Percentiles rank a stretch among this genome's conserved stretches.
Conservation (phyloP, 2,888 invertebrate genomes). For the Latrodectus elegans region DNA sequence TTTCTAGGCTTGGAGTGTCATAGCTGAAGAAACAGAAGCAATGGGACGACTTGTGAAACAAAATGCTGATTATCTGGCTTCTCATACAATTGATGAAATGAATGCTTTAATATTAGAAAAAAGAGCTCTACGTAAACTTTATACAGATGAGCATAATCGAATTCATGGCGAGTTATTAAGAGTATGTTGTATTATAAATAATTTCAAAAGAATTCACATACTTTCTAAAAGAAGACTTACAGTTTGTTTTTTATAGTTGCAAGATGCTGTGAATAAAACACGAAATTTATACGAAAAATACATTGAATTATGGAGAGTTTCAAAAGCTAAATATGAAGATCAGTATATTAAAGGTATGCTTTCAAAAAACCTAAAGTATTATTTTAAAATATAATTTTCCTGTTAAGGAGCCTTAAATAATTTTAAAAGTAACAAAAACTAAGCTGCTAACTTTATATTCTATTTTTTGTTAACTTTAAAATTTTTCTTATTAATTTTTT, state of each 20-base stretch:
- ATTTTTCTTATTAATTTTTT: too few relatives aligned
- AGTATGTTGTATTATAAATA: slow-evolving; percentile 78
- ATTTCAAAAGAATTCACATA: too few relatives aligned
- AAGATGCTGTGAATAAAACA: slow-evolving; percentile 90
- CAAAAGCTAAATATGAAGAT: slow-evolving; percentile 93
- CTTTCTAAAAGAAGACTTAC: neutral
- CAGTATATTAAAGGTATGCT: slow-evolving; percentile 73
- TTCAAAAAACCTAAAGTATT: neutral
- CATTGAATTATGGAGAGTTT: slow-evolving; percentile 89
- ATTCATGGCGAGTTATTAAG: slow-evolving; percentile 87
- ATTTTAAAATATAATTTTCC: too few relatives aligned
- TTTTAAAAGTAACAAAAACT: too few relatives aligned
- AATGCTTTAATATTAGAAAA: slow-evolving; percentile 88
- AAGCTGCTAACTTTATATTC: too few relatives aligned
- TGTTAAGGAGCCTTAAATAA: too few relatives aligned
- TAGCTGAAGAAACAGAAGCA: slow-evolving; percentile 88
- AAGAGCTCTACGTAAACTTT: slow-evolving; percentile 87
- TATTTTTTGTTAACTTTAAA: too few relatives aligned
- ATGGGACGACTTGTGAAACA: slow-evolving; percentile 86
- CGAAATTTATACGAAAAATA: slow-evolving; percentile 94
- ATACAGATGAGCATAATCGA: slow-evolving; percentile 91
- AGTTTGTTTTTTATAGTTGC: slow-evolving; percentile 80
- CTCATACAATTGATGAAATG: slow-evolving; percentile 87
- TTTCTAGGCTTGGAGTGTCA: slow-evolving; percentile 84
- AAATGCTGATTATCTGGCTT: slow-evolving; percentile 90